Percentiles rank a stretch among this genome's conserved stretches.
Evolutionary conservation across 2,113 vertebrate genomes (phyloP).

Genomic region (Thryonomys swinderianus): DNA sequence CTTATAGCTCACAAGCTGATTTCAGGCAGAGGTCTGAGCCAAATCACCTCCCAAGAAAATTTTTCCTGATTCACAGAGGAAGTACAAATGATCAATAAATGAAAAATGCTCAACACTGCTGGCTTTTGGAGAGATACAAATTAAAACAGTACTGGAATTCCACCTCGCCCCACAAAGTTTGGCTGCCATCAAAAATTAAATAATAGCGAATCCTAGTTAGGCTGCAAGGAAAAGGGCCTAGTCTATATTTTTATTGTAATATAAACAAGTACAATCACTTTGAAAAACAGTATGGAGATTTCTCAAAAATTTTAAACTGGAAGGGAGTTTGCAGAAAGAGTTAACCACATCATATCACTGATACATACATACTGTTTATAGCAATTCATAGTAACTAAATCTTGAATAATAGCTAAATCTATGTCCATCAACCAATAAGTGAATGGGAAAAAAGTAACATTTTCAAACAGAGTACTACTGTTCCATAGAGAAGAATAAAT

Average conservation of each 20-base stretch:
- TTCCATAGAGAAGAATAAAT: background rate
- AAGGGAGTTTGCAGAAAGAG: background rate
- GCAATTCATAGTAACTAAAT: background rate
- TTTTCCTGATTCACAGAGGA: background rate
- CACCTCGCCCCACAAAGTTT: background rate
- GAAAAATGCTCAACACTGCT: background rate
- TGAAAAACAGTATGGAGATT: background rate
- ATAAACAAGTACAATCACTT: background rate
- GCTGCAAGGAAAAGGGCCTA: too few relatives aligned
- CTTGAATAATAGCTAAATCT: background rate
- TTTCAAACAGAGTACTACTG: background rate
- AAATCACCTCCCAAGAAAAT: background rate
- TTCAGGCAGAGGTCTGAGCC: background rate
- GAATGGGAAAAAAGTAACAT: background rate
- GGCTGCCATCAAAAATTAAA: background rate
- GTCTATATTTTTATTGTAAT: background rate
- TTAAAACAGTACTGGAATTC: background rate
- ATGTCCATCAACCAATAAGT: background rate
- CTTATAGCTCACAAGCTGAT: background rate
- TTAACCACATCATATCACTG: background rate
- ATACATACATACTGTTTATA: background rate
- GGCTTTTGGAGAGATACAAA: background rate
- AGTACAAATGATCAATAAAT: background rate
- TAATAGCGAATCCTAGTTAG: background rate
- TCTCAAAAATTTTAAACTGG: background rate